A percentile compares a stretch with the other conserved stretches of the same genome.
Conservation (phyloP, 92 coral and sea anemone genomes). For the Virgularia gustaviana region DNA sequence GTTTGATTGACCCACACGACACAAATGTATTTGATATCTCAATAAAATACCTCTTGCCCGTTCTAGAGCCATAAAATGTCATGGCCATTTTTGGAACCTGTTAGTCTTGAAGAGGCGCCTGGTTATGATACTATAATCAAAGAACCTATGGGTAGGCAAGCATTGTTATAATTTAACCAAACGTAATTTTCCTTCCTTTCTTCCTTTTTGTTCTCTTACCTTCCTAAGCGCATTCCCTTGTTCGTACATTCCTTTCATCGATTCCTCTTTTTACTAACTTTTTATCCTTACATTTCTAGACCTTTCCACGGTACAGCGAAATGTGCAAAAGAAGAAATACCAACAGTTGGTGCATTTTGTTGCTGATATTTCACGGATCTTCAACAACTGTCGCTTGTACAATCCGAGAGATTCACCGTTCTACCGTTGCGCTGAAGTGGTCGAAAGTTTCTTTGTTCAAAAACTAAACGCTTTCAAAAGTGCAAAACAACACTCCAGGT, state of each 20-base stretch:
- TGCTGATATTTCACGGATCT: slow-evolving; percentile 76
- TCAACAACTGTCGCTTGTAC: slow-evolving; percentile 95
- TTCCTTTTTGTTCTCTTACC: no score
- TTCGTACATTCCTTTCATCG: not conserved
- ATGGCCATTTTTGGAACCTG: slow-evolving; percentile 97
- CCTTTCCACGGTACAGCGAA: slow-evolving; percentile 78
- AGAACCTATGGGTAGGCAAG: slow-evolving; percentile 92
- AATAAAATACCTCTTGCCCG: not conserved
- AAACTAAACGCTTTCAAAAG: slow-evolving; percentile 81
- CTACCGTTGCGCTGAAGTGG: slow-evolving; percentile 98
- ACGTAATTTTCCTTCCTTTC: no score
- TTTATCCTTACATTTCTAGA: slow-evolving; percentile 45
- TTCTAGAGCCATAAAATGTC: slow-evolving; percentile 97
- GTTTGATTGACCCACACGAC: no score
- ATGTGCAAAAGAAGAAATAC: slow-evolving; percentile 64
- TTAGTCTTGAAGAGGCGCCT: slow-evolving; percentile 77
- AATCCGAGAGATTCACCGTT: slow-evolving; percentile 92
- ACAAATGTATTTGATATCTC: no score
- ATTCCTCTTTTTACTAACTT: not conserved
- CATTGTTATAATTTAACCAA: no score
- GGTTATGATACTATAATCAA: slow-evolving; percentile 80
- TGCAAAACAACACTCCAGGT: slow-evolving; percentile 38
- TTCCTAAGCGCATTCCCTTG: not conserved
- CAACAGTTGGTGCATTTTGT: slow-evolving; percentile 70
- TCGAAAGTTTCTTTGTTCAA: slow-evolving; percentile 91